Percentiles rank a stretch among this genome's conserved stretches.
phyloP scores from a whole-genome alignment of 2,113 vertebrate genomes.

The Mesocricetus auratus region DNA sequence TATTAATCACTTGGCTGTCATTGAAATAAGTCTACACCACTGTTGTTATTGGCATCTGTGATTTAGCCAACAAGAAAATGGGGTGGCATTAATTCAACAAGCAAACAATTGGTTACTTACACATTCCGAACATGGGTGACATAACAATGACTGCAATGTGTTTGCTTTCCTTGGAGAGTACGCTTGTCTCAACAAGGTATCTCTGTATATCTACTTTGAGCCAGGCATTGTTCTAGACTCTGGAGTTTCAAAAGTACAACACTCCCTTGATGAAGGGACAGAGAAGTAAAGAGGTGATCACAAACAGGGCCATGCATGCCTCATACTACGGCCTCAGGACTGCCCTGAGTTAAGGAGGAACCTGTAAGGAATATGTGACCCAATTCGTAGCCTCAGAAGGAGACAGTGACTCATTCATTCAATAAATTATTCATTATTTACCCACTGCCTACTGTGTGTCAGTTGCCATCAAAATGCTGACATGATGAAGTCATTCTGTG shows the following conservation, averaged over 20 bases:
- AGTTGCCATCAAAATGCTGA: background rate
- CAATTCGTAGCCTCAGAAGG: background rate
- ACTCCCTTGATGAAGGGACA: background rate
- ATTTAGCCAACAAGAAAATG: background rate
- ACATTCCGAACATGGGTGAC: background rate
- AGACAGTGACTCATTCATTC: background rate
- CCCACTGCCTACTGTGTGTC: background rate
- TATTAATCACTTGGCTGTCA: background rate
- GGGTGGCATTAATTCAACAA: background rate
- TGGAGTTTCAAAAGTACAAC: background rate
- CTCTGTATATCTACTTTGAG: background rate
- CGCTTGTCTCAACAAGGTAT: background rate
- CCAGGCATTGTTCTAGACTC: slow-evolving; percentile 15
- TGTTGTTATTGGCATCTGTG: background rate
- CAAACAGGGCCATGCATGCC: too few species aligned
- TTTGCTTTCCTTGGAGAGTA: background rate
- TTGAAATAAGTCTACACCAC: background rate
- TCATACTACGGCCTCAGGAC: background rate
- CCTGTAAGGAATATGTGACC: background rate
- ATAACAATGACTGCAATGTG: background rate
- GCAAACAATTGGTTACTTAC: background rate
- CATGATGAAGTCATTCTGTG: background rate
- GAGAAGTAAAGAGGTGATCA: background rate
- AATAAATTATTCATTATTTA: background rate
- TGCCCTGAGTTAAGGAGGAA: background rate